Conservation (phyloP, 2,797 vertebrate genomes). For the Siniperca obscura region DNA sequence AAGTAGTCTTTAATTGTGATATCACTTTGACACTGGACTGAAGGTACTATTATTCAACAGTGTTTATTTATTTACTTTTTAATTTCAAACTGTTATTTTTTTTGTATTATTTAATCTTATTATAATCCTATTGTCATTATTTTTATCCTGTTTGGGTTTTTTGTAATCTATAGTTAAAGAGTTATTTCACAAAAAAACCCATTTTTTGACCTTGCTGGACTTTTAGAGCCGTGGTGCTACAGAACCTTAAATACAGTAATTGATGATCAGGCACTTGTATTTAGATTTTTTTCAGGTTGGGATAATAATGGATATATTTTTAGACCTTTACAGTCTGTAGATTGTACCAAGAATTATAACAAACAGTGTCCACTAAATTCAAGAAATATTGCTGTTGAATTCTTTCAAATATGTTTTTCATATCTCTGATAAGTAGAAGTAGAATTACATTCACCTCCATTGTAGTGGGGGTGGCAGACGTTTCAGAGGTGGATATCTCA, state of each 20-base stretch:
- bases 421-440: background rate
- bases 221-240: background rate
- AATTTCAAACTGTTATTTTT: background rate
- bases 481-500: too few relatives aligned
- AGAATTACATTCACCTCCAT: background rate
- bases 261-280: background rate
- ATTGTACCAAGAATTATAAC: background rate
- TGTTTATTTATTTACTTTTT: slow-evolving; percentile 20
- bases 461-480: background rate
- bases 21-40: background rate
- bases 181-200: background rate
- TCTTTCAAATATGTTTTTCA: too few relatives aligned
- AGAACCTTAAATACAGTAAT: background rate
- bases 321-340: too few relatives aligned
- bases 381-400: too few relatives aligned
- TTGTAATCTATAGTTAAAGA: background rate
- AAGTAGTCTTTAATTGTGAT: background rate
- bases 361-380: background rate
- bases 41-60: background rate
- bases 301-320: background rate
- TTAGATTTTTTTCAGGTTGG: background rate
- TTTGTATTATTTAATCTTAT: slow-evolving; percentile 4
- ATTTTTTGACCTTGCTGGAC: background rate
- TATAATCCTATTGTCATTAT: background rate
- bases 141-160: background rate